Conservation (phyloP, 2,797 vertebrate species). For the Sylvilagus floridanus region DNA sequence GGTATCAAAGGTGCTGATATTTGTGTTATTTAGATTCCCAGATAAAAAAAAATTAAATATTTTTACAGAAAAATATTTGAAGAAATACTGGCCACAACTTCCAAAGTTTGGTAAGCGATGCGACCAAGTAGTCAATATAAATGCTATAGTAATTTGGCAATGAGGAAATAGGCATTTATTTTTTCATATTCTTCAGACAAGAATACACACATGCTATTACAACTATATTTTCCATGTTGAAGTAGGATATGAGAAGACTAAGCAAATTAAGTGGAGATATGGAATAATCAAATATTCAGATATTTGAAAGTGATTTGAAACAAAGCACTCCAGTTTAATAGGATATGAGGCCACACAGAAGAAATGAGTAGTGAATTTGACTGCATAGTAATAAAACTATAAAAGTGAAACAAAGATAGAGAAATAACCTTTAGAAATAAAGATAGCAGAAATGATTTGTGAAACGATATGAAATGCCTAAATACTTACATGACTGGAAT, state of each 20-base stretch:
- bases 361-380: neutral
- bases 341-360: neutral
- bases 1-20: neutral
- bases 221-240: neutral
- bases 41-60: neutral
- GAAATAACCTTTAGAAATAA: neutral
- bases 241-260: neutral
- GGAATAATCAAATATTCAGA: neutral
- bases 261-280: neutral
- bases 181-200: neutral
- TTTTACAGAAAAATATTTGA: neutral
- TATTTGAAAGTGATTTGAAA: too few relatives aligned
- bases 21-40: neutral
- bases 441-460: neutral
- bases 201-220: neutral
- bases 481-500: neutral
- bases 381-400: neutral
- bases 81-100: neutral
- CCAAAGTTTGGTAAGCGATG: neutral
- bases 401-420: neutral
- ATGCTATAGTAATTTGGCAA: neutral
- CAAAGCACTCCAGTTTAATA: neutral
- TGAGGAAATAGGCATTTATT: neutral
- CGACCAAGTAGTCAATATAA: neutral
- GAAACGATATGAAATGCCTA: neutral